Percentiles rank a stretch among this genome's conserved stretches.
Conservation (phyloP, 2,888 invertebrate species). For the Sinotaia quadrata region DNA sequence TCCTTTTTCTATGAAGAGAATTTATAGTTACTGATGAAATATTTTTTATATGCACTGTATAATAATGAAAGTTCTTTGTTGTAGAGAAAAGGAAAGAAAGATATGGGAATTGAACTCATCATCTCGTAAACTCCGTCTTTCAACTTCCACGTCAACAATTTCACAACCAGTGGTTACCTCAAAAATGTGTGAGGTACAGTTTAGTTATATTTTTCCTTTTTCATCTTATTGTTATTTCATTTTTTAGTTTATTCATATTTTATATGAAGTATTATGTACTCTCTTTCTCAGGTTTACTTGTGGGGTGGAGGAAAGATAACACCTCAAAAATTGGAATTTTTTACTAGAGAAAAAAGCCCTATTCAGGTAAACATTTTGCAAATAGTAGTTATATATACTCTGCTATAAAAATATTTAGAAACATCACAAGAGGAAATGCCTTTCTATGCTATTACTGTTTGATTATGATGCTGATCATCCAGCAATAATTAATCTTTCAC, state of each 20-base stretch:
- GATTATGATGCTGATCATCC: too few species aligned
- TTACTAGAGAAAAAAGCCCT: conserved; percentile 66
- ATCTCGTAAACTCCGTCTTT: conserved; percentile 53
- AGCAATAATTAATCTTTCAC: too few species aligned
- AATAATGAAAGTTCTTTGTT: conserved; percentile 9
- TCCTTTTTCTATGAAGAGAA: too few species aligned
- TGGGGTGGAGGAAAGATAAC: conserved; percentile 71
- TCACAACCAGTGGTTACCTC: conserved; percentile 68
- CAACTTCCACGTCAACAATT: conserved; percentile 49
- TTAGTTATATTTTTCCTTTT: background rate
- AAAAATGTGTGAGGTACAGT: conserved; percentile 65
- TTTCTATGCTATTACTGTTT: too few species aligned
- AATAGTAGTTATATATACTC: too few species aligned
- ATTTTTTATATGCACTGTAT: too few species aligned
- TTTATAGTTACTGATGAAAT: too few species aligned
- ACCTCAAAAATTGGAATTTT: conserved; percentile 69
- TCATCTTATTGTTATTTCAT: background rate
- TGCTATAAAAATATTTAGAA: too few species aligned
- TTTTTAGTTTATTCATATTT: too few species aligned
- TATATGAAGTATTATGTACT: too few species aligned
- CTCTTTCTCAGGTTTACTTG: conserved; percentile 65
- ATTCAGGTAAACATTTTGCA: conserved; percentile 57
- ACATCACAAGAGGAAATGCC: too few species aligned
- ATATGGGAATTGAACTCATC: conserved; percentile 65
- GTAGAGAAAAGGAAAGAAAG: conserved; percentile 53